phyloP scores from a whole-genome alignment of 2,797 vertebrate species.

The Lithobates sylvaticus region DNA sequence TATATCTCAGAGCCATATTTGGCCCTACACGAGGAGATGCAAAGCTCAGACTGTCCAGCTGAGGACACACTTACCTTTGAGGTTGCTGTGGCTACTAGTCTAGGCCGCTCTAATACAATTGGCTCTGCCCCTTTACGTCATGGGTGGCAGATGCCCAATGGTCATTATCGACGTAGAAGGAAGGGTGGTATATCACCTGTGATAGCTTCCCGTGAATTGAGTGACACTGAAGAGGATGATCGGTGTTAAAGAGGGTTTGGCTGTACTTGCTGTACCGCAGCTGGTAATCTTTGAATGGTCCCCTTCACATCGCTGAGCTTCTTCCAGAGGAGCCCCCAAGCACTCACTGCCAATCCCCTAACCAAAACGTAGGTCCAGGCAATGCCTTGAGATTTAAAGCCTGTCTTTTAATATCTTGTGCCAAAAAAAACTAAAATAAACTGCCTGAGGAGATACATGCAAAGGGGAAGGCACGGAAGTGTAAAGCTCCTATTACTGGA shows the following conservation, averaged over 20 bases:
- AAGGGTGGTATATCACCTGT: conserved; percentile 79
- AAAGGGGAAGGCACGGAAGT: conserved; percentile 1
- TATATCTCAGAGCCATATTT: conserved; percentile 98
- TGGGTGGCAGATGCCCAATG: conserved; percentile 97
- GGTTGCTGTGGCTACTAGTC: conserved; percentile 90
- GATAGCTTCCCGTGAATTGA: conserved; percentile 85
- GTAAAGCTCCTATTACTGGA: not conserved
- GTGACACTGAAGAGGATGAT: conserved; percentile 96
- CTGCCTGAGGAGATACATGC: conserved; percentile 29
- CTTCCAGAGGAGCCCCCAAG: conserved; percentile 51
- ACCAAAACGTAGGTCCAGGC: conserved; percentile 41
- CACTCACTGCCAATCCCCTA: conserved; percentile 58
- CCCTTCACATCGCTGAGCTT: conserved; percentile 45
- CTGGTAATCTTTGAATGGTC: conserved; percentile 15
- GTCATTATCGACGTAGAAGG: conserved; percentile 90
- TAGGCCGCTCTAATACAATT: conserved; percentile 91
- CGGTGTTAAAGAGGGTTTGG: conserved; percentile 84
- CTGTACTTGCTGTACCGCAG: conserved; percentile 26
- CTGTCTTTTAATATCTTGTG: conserved; percentile 50
- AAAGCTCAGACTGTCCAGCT: conserved; percentile 83
- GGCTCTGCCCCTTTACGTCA: conserved; percentile 92
- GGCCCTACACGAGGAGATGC: conserved; percentile 86
- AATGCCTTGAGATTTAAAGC: conserved; percentile 13
- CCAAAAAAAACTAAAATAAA: conserved; percentile 47
- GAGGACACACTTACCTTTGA: conserved; percentile 95